Evolutionary conservation across 2,113 vertebrate species (phyloP).

Genomic region (Turnix velox): DNA sequence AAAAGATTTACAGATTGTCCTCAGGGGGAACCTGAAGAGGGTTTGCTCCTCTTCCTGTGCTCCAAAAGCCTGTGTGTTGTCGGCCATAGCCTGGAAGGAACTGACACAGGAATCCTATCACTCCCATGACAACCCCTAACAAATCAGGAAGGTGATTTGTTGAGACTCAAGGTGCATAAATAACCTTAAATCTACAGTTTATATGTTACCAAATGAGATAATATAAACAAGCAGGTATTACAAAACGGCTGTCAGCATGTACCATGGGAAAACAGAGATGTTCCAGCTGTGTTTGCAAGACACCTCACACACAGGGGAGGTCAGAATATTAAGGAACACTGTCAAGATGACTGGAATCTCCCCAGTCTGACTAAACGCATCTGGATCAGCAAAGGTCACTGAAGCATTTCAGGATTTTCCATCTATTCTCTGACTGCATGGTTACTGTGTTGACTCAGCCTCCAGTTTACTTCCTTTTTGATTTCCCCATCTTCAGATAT

Average conservation of each 20-base stretch:
- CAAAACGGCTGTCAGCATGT: not conserved
- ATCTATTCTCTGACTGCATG: not conserved
- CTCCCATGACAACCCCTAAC: not conserved
- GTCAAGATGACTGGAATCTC: not conserved
- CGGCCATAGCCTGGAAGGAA: not conserved
- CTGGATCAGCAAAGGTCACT: not conserved
- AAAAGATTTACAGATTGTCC: not conserved
- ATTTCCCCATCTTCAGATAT: conserved; percentile 17
- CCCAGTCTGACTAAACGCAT: not conserved
- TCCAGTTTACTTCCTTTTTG: not conserved
- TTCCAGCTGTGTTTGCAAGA: not conserved
- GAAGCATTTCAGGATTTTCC: conserved; percentile 15
- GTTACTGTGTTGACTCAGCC: not conserved
- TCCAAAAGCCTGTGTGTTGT: fast-evolving
- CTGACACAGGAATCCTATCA: fast-evolving
- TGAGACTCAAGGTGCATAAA: not conserved
- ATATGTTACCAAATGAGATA: not conserved
- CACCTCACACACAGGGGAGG: not conserved
- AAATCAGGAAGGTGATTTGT: not conserved
- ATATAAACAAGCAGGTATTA: not conserved
- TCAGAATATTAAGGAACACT: not conserved
- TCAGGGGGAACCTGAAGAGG: not conserved
- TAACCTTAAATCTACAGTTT: not conserved
- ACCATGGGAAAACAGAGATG: not conserved
- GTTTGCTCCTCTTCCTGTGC: not conserved